Conservation (phyloP, 2,113 vertebrate species). For the Desmodus rotundus region DNA sequence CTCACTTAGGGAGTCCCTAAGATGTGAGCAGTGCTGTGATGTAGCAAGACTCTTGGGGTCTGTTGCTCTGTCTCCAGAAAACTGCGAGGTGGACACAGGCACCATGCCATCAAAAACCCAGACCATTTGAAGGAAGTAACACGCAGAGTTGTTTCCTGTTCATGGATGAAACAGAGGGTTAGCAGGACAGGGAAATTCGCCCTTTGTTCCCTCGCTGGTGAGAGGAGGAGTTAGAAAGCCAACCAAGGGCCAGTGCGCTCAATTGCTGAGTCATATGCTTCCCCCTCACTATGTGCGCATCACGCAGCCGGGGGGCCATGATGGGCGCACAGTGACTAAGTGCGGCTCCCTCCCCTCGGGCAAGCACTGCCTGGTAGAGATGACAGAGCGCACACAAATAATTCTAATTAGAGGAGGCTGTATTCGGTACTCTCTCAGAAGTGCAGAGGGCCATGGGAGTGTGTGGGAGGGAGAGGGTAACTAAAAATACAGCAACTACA, state of each 20-base stretch:
- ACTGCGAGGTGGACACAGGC: neutral
- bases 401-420: neutral
- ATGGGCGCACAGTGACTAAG: neutral
- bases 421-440: neutral
- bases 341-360: neutral
- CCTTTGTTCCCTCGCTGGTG: no score
- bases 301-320: neutral
- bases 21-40: neutral
- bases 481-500: neutral
- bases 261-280: neutral
- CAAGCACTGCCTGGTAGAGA: neutral
- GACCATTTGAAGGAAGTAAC: neutral
- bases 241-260: neutral
- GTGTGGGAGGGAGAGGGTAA: neutral
- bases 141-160: neutral
- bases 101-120: neutral
- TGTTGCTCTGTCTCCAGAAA: neutral
- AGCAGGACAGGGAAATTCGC: neutral
- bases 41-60: neutral
- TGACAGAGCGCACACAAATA: neutral
- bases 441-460: neutral
- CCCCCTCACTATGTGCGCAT: neutral
- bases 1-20: neutral
- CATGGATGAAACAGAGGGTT: neutral
- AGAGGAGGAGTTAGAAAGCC: neutral